A percentile compares a stretch with the other conserved stretches of the same genome.
Conservation (phyloP, 2,797 vertebrate genomes). For the Aulostomus chinensis region DNA sequence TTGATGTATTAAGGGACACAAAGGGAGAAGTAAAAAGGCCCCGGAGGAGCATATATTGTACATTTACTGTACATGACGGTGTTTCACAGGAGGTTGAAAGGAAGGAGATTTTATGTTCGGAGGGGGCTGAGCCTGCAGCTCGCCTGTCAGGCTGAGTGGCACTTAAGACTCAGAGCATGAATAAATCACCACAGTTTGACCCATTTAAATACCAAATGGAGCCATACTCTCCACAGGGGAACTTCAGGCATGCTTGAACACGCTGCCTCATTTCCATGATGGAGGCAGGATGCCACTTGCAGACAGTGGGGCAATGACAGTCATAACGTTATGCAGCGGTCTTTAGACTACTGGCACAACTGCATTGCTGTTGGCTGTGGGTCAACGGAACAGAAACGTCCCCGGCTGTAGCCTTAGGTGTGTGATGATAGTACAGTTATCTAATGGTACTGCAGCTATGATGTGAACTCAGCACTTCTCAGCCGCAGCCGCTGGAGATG, state of each 20-base stretch:
- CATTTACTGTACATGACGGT: conserved; percentile 1
- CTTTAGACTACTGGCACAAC: conserved; percentile 27
- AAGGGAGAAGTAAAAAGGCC: neutral
- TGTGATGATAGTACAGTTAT: conserved; percentile 18
- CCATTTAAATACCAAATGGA: conserved; percentile 80
- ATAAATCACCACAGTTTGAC: conserved; percentile 79
- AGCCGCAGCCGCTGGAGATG: too few relatives aligned
- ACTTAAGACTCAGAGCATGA: conserved; percentile 72
- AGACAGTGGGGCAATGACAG: conserved; percentile 15
- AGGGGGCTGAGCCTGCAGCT: conserved; percentile 31
- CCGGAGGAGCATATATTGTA: neutral
- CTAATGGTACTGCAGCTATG: conserved; percentile 27
- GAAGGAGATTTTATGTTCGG: conserved; percentile 19
- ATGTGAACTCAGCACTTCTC: conserved; percentile 24
- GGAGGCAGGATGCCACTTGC: conserved; percentile 30
- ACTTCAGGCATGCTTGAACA: conserved; percentile 52
- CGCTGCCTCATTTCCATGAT: conserved; percentile 60
- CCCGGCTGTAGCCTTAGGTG: conserved; percentile 11
- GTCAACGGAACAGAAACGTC: conserved; percentile 43
- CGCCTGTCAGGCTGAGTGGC: conserved; percentile 65
- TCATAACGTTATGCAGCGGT: conserved; percentile 21
- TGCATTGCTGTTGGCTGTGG: conserved; percentile 36
- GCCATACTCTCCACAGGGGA: conserved; percentile 50
- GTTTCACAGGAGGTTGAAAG: neutral
- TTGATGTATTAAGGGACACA: neutral